Conservation (phyloP, 2,797 vertebrate genomes). For the Crocidura indochinensis region DNA sequence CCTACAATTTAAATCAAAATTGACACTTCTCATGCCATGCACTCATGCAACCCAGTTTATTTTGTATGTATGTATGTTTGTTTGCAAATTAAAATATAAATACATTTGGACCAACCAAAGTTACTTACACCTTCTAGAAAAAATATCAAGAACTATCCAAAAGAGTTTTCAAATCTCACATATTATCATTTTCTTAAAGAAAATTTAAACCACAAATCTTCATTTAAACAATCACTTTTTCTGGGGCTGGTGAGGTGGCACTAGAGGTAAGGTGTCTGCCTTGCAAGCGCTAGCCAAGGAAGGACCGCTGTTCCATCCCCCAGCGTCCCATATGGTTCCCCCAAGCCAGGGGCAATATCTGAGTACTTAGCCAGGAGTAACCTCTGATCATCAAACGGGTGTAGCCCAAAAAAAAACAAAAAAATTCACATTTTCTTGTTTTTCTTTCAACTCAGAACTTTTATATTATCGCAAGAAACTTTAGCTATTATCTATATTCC, state of each 20-base stretch:
- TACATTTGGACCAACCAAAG: slow-evolving; percentile 1
- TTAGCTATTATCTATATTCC: neutral
- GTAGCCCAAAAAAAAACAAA: no score
- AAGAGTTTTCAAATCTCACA: slow-evolving; percentile 44
- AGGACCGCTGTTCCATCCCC: no score
- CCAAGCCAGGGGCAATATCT: no score
- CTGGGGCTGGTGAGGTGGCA: no score
- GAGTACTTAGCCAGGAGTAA: no score
- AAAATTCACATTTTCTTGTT: neutral
- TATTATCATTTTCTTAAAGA: neutral
- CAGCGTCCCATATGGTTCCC: no score
- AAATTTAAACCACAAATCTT: neutral
- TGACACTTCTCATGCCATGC: slow-evolving; percentile 3
- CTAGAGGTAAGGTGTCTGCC: no score
- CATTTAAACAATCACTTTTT: no score
- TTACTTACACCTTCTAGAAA: slow-evolving; percentile 44
- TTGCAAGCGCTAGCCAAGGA: neutral
- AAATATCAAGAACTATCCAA: neutral
- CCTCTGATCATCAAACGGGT: no score
- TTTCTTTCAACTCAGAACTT: neutral
- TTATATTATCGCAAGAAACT: neutral
- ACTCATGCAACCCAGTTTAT: neutral
- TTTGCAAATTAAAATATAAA: slow-evolving; percentile 52
- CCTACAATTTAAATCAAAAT: slow-evolving; percentile 69
- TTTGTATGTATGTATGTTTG: neutral